Evolutionary conservation across 2,113 vertebrate genomes (phyloP), one percentile per base, ranked within the genome.

Genomic region (Gymnogyps californianus): DNA sequence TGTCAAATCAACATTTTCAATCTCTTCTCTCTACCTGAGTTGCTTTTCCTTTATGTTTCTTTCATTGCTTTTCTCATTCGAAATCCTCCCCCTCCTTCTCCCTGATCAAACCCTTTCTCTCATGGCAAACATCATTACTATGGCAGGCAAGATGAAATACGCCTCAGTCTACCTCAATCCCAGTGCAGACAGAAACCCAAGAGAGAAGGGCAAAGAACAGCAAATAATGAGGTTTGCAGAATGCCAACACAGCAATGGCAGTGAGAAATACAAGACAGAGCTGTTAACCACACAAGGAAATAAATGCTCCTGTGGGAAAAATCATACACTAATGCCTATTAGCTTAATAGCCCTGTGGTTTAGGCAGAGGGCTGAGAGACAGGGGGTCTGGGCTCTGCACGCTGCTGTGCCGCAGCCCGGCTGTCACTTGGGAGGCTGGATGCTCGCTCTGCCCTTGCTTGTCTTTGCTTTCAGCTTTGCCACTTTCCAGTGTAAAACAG

Each of bases 261-360:
- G 93, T 1, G 31, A 95, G 97, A 97, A 98, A 98, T 83, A 96
- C 64, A 96, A 97, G 97, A 95, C 83, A 58, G 81, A 95, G 62
- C 80, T 92, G 83, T 96, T 97, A 97, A 97, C 95, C 96, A 86
- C 96, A 97, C 82, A 92, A 91, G 89, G 91, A 96, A 97, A 96
- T 96, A 96, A 97, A 97, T 13, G 51, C 64, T 97, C 97, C 96
- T 54, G 22, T 75, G 97, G 97, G 97, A 97, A 96, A 95, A 96
- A 88, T 98, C 95, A 74, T 97, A 98, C 97, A 98, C 90, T 98
- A 96, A 97, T 97, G 95, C 95, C 95, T 97, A 97, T 98, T 98
- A 98, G 94, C 96, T 96, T 97, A 97, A 98, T 96, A 96, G 96
- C 75, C 52, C 42, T 96, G 96, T 92, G 96, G 97, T 96, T 97